These are phyloP conservation scores for Thamnophis sirtalis DNA, from an alignment of 2,113 vertebrate species.

Conservation along the genomic window DNA sequence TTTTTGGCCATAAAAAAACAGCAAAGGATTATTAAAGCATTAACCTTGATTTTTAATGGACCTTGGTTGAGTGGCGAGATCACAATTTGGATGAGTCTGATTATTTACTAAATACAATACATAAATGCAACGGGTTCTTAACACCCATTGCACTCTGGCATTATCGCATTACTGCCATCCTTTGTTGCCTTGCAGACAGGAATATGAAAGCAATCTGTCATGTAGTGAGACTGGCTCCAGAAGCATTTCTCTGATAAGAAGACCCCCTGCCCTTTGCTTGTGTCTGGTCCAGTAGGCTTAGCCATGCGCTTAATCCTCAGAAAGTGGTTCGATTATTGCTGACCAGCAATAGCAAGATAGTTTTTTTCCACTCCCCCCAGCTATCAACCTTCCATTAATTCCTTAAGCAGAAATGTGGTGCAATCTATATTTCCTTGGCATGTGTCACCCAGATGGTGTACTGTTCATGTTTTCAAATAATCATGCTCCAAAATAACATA, in stretches of 20 bases:
- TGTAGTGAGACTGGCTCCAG: slow-evolving; percentile 93
- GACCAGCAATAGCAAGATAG: slow-evolving; percentile 98
- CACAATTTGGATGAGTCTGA: slow-evolving; percentile 90
- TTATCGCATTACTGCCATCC: slow-evolving; percentile 99
- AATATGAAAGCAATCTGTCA: slow-evolving; percentile 96
- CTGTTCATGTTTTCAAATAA: slow-evolving; percentile 83
- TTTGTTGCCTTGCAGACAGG: slow-evolving; percentile 93
- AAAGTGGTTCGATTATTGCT: slow-evolving; percentile 99
- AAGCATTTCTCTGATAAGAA: slow-evolving; percentile 97
- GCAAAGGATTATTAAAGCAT: slow-evolving; percentile 85
- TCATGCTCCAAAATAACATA: slow-evolving; percentile 79
- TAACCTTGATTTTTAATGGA: slow-evolving; percentile 89
- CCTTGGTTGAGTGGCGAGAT: slow-evolving; percentile 85
- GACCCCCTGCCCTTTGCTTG: slow-evolving; percentile 86
- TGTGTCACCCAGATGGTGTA: slow-evolving; percentile 82
- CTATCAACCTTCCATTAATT: slow-evolving; percentile 87
- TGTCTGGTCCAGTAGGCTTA: slow-evolving; percentile 99
- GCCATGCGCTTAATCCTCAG: slow-evolving; percentile 98
- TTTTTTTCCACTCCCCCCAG: slow-evolving; percentile 69
- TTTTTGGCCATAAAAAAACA: slow-evolving; percentile 77
- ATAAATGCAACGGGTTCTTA: slow-evolving; percentile 88
- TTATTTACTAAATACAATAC: slow-evolving; percentile 92
- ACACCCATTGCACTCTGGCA: slow-evolving; percentile 89
- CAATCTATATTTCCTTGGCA: slow-evolving; percentile 87
- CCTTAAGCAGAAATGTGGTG: slow-evolving; percentile 81